Percentiles rank a stretch among this genome's conserved stretches.
These are phyloP conservation scores for Sesamia nonagrioides DNA, from an alignment of 1,140 invertebrate genomes.

Conservation along the genomic window DNA sequence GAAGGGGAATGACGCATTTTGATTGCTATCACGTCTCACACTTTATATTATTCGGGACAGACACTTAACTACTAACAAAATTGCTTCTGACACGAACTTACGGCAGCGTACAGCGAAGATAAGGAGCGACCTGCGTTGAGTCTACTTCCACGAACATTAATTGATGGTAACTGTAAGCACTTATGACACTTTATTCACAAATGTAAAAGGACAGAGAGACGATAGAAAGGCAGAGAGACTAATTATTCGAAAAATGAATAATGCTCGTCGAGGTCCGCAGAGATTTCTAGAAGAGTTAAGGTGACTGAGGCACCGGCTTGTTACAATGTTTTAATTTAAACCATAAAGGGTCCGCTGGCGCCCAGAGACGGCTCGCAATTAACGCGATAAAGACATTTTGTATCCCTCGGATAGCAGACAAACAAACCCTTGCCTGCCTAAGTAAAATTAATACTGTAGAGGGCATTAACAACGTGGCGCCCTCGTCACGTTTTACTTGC, in stretches of 20 bases:
- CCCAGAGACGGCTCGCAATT: slow-evolving; percentile 65
- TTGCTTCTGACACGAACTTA: slow-evolving; percentile 30
- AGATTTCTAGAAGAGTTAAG: slow-evolving; percentile 25
- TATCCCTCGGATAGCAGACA: slow-evolving; percentile 59
- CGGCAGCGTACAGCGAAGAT: slow-evolving; percentile 21
- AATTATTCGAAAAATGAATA: slow-evolving; percentile 19
- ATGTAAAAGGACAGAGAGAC: slow-evolving; percentile 15
- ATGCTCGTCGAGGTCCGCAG: background rate
- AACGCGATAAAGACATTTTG: slow-evolving; percentile 72
- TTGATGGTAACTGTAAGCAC: slow-evolving; percentile 18
- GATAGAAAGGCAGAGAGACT: slow-evolving; percentile 13
- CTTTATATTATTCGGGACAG: slow-evolving; percentile 14
- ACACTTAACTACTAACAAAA: slow-evolving; percentile 23
- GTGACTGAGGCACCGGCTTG: slow-evolving; percentile 24
- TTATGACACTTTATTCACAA: slow-evolving; percentile 29
- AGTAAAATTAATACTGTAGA: slow-evolving; percentile 64
- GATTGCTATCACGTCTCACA: slow-evolving; percentile 30
- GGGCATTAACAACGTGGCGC: slow-evolving; percentile 51
- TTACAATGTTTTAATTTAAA: slow-evolving; percentile 61
- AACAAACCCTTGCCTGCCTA: slow-evolving; percentile 60
- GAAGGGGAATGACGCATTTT: slow-evolving; percentile 7
- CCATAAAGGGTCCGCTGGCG: slow-evolving; percentile 50
- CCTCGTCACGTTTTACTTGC: slow-evolving; percentile 11
- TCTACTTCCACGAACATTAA: slow-evolving; percentile 14
- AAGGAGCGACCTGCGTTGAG: slow-evolving; percentile 19